Evolutionary conservation across 2,113 vertebrate species (phyloP), one percentile per base, ranked within the genome.

Genomic region (Micromys minutus): DNA sequence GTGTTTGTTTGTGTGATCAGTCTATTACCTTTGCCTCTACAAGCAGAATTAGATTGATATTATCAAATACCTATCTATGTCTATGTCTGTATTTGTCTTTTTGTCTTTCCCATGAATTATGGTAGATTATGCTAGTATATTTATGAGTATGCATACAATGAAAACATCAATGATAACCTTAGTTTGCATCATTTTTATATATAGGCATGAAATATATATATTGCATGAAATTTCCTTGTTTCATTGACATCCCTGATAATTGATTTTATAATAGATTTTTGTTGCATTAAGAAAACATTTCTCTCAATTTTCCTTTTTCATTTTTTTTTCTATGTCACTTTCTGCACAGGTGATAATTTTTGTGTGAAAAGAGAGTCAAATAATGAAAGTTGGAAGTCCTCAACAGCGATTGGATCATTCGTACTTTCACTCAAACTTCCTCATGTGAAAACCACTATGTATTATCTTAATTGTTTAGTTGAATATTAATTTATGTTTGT

Each of bases 171-270:
- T 50, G 69, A 21, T 72, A 63, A 63, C 69, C 61, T 81, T 86
- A 34, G 5, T 75, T 42, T 1, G 34, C 3, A 52, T 45, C 63
- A 3, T 86, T n/a, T n/a, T n/a, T n/a, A n/a, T n/a, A n/a, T n/a
- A n/a, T n/a, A n/a, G n/a, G n/a, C n/a, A 11, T 63, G 91, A 88
- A 11, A 72, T 90, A 71, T 71, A 29, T 72, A 65, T 61, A 72
- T 34, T 31, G 4, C 12, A 55, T 34, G 21, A 29, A 50, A 47
- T 87, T 55, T 77, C 13, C 55, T 93, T 8, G 52, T 29, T 91
- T 34, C 1, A 36, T 26, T 59, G 5, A 24, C 55, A 26, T 69
- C 72, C 19, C 71, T 85, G 29, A 90, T 2, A 76, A 57, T 72
- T 63, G 17, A 5, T 57, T 83, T 95, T 72, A 47, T 9, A 76